Evolutionary conservation across 2,888 invertebrate genomes (phyloP), one percentile per base, ranked within the genome.

Genomic region (Stenchaetothrips biformis): DNA sequence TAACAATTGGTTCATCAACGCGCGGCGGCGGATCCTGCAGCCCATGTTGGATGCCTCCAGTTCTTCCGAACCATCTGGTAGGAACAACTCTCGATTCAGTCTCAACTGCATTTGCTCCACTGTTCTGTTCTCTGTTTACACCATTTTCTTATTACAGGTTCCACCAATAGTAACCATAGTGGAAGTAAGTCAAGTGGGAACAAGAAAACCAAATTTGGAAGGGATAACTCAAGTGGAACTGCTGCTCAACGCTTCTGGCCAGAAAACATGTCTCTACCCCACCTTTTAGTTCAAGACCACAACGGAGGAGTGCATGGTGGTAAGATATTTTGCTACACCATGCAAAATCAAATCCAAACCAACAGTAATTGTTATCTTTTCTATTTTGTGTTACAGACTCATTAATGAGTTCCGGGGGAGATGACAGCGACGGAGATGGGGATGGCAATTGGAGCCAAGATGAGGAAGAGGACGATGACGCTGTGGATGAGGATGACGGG

Each of bases 1-100:
- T 82, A 95, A 95, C 88, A 95, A 95, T 86, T 95, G 95, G 95
- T 95, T 97, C 87, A 97, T 97, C 83, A 97, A 97, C 88, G 97
- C 97, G 4, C 89, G 97, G 62, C 90, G 97, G 81, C 89, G 97
- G 83, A 97, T 97, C 84, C 88, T 97, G 80, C 96, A 96, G 86
- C 97, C 97, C 0, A 97, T 97, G 96, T 87, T 97, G 79, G 96
- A 97, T 86, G 91, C 91, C 18, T 91, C 91, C 79, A 89, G 89
- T 37, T 88, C 89, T 6, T 87, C 80, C 59, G 84, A 84, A 82
- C 81, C 82, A 18, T 79, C 82, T 80, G 83, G 83, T 84, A 82
- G 78, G 74, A 77, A 77, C 13, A 67, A 80, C 49, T 48, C 48
- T 80, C 53, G 18, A 80, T n/a, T 49, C 48, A 48, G 27, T 80